Evolutionary conservation across 2,888 invertebrate species (phyloP), one percentile per base, ranked within the genome.

Genomic region (Drosophila melanosoma): DNA sequence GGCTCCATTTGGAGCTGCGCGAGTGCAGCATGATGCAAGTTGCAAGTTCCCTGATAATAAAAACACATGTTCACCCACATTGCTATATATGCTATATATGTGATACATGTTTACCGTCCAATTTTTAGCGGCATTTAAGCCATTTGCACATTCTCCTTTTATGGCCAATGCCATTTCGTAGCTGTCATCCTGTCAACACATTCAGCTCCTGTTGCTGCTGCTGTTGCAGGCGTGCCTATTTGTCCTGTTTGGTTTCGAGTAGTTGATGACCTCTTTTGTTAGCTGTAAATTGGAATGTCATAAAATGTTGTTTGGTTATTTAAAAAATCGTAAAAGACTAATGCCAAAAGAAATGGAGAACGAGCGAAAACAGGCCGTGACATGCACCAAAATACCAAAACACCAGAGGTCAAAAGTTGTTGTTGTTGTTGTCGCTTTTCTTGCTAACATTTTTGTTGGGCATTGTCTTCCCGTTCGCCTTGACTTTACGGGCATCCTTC

Each of bases 251-350:
- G n/a, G 64, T 35, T 70, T 74, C 52, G 59, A 65, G 72, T 70
- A 66, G 77, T 75, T 79, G 65, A 59, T 62, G 70, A 4, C 17
- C 69, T 67, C 72, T 68, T 81, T 87, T 82, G 79, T 87, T 79
- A 63, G 63, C 62, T 56, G 63, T 26, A 81, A 86, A 87, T 87
- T 89, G 89, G 82, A 89, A 87, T 87, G 89, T 84, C 87, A 87
- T 87, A 89, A 89, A 87, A 87, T 79, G 69, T 74, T 78, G 77
- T 72, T 82, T 74, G 79, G 81, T 87, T 89, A 87, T 87, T 87
- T 84, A 89, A 87, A 87, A 83, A 78, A 59, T 76, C 87, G 83
- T 87, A 79, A 82, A 76, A 76, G 32, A 40, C 59, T 32, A 26
- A 49, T 35, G 23, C 7, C 23, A 17, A 32, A 20, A 20, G 26